phyloP scores from a whole-genome alignment of 2,113 vertebrate species.

The Ahaetulla prasina region DNA sequence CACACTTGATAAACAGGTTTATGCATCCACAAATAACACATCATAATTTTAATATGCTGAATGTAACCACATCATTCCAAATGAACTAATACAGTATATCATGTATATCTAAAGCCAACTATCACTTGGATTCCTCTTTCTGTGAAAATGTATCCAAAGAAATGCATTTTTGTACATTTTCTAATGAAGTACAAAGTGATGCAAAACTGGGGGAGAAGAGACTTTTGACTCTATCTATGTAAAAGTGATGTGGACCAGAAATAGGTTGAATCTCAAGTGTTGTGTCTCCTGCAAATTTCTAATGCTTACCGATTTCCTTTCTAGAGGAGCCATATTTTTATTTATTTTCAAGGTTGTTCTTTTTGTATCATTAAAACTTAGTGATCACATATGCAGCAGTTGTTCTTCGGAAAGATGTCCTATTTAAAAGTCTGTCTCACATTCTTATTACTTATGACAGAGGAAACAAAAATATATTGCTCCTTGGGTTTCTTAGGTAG shows the following conservation, averaged over 20 bases:
- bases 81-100: neutral
- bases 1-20: neutral
- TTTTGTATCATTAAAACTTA: conserved; percentile 1
- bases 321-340: neutral
- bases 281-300: neutral
- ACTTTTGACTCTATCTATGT: neutral
- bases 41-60: neutral
- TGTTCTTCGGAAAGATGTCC: neutral
- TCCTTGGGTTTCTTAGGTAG: neutral
- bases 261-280: neutral
- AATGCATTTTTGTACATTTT: neutral
- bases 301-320: neutral
- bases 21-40: neutral
- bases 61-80: neutral
- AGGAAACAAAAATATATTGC: conserved; percentile 7
- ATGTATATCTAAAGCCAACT: neutral
- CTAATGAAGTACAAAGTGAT: neutral
- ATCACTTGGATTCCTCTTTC: neutral
- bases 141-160: neutral
- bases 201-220: neutral
- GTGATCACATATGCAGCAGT: neutral
- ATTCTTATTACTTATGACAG: conserved; percentile 10
- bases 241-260: neutral
- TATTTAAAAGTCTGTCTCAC: conserved; percentile 22
- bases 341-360: neutral